A percentile compares a stretch with the other conserved stretches of the same genome.
These are phyloP conservation scores for Drosophila robusta DNA, from an alignment of 2,888 invertebrate genomes.

Conservation along the genomic window DNA sequence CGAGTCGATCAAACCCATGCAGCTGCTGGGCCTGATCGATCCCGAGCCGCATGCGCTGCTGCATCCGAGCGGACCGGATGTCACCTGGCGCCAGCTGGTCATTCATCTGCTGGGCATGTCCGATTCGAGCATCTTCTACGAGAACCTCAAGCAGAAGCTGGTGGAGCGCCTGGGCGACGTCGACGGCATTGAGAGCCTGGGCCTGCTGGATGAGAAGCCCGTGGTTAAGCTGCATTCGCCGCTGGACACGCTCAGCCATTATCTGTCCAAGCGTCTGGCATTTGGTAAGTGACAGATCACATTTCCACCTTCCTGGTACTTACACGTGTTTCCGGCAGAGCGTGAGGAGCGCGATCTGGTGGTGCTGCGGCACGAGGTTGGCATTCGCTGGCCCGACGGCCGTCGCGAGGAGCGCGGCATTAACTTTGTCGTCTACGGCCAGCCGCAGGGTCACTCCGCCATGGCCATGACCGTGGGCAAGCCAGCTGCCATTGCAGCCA, in stretches of 20 bases:
- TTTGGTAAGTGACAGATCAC: constrained; percentile 87
- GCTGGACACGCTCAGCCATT: constrained; percentile 96
- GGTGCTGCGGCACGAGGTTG: constrained; percentile 96
- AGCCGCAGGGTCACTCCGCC: constrained; percentile 93
- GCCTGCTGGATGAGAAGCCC: constrained; percentile 92
- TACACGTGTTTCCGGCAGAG: constrained; percentile 85
- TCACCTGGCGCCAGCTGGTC: constrained; percentile 97
- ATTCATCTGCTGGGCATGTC: constrained; percentile 94
- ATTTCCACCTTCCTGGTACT: not conserved
- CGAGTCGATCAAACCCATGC: constrained; percentile 94
- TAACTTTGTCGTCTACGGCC: constrained; percentile 96
- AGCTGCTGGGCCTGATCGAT: constrained; percentile 94
- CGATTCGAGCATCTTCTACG: constrained; percentile 95
- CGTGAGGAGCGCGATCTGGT: constrained; percentile 96
- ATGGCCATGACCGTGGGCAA: constrained; percentile 98
- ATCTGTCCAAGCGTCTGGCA: constrained; percentile 92
- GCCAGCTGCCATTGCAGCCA: constrained; percentile 97
- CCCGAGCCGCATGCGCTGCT: constrained; percentile 93
- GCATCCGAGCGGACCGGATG: constrained; percentile 97
- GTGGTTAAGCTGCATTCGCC: constrained; percentile 94
- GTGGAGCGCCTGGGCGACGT: constrained; percentile 92
- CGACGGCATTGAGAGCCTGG: constrained; percentile 93
- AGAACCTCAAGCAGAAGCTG: constrained; percentile 94
- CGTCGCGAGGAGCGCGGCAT: constrained; percentile 92
- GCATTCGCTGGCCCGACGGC: constrained; percentile 96